Evolutionary conservation across 2,888 invertebrate genomes (phyloP), one percentile per base, ranked within the genome.

Genomic region (Stictocephala bisonia): DNA sequence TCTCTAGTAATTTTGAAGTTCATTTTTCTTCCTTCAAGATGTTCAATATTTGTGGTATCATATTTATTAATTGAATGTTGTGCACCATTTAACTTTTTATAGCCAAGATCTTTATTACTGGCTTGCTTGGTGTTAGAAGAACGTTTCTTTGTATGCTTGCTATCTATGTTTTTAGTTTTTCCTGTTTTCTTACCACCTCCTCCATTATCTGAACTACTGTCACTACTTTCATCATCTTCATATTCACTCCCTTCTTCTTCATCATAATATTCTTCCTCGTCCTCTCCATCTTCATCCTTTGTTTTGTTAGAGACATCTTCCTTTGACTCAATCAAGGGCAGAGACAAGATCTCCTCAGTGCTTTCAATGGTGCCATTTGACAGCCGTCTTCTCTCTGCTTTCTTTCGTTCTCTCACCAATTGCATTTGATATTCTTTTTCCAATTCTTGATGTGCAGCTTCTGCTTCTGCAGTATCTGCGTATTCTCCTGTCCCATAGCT

Each of bases 391-490:
- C 24, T 27, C 27, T 40, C 20, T 40, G 15, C 15, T 20, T 15
- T 20, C 18, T 20, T n/a, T 18, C 51, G 31, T 26, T 44, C 13
- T 27, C 51, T 31, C 22, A 15, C 48, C 29, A 27, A n/a, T 27
- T 48, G 24, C 9, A 44, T 27, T 27, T 48, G 29, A 56, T 56
- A 56, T n/a, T 56, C 48, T 11, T 48, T 44, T 18, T 31, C 51
- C 51, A 68, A 13, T n/a, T 66, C 66, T 26, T 40, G 41, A n/a
- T 66, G 11, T 2, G 40, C 40, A 24, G 20, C 26, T 7, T 68
- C 22, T 1, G 44, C 48, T 40, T 67, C 31, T 26, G 48, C 68
- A 15, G 66, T 44, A 35, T 66, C 66, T 26, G 41, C 1, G n/a
- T 41, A 26, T 24, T 44, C 66, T 20, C 31, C 35, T 31, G 50